phyloP scores from a whole-genome alignment of 2,797 vertebrate species.

The Malurus leucopterus region DNA sequence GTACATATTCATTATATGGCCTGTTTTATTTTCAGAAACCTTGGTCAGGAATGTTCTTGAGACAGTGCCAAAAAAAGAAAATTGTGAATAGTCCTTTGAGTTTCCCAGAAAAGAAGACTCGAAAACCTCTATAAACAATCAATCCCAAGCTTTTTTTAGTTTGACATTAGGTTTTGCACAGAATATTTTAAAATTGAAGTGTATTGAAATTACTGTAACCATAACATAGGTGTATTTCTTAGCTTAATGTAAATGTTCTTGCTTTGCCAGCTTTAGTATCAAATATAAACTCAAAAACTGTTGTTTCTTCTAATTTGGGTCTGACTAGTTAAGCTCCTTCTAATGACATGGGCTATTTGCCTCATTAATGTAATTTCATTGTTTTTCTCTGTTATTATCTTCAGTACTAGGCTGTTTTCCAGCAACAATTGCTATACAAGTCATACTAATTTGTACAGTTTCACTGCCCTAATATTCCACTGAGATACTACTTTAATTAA shows the following conservation, averaged over 20 bases:
- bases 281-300: neutral
- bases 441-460: slow-evolving; percentile 69
- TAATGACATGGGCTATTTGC: slow-evolving; percentile 49
- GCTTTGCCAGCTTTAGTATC: neutral
- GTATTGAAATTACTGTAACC: neutral
- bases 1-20: neutral
- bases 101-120: neutral
- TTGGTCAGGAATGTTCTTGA: neutral
- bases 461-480: slow-evolving; percentile 58
- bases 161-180: neutral
- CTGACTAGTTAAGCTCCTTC: slow-evolving; percentile 18
- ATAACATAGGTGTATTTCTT: neutral
- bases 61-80: neutral
- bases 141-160: neutral
- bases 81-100: neutral
- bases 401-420: slow-evolving; percentile 52
- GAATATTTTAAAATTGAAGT: neutral
- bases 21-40: neutral
- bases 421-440: slow-evolving; percentile 61
- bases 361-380: slow-evolving; percentile 62
- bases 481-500: slow-evolving; percentile 71
- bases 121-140: neutral
- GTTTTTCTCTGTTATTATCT: slow-evolving; percentile 21
- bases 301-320: neutral
- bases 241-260: neutral